A percentile compares a stretch with the other conserved stretches of the same genome.
These are phyloP conservation scores for Oryctolagus cuniculus DNA, from an alignment of 2,113 vertebrate genomes.

Conservation along the genomic window mOryCun1.1 NC_091447.1:20127501-20128000, in stretches of 20 bases:
- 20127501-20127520: not conserved
- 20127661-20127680: not conserved
- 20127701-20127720: not conserved
- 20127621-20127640: conserved; percentile 33
- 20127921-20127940: too few relatives aligned
- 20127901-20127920: too few relatives aligned
- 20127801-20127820: not conserved
- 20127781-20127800: not conserved
- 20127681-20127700: not conserved
- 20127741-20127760: not conserved
- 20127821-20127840: not conserved
- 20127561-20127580: conserved; percentile 12
- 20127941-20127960: too few relatives aligned
- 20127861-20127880: too few relatives aligned
- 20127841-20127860: too few relatives aligned
- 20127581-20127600: conserved; percentile 29
- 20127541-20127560: conserved; percentile 35
- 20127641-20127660: not conserved
- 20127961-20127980: too few relatives aligned
- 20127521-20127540: not conserved
- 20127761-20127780: not conserved
- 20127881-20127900: too few relatives aligned
- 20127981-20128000: too few relatives aligned
- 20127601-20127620: conserved; percentile 17
- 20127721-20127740: not conserved